Conservation (phyloP, 2,113 vertebrate species). For the Mola mola region DNA sequence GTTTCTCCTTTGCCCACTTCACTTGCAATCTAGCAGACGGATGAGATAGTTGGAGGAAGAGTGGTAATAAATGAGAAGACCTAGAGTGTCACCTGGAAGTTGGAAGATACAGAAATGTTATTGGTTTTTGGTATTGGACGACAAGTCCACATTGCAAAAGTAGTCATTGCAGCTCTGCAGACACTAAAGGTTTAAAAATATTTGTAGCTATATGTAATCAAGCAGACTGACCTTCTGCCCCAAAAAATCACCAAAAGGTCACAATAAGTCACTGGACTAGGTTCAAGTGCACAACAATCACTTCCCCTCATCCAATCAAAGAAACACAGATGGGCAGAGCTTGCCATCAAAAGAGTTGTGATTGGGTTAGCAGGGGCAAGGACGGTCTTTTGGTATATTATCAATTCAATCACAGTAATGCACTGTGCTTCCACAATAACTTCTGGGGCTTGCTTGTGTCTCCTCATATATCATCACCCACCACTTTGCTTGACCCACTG, state of each 20-base stretch:
- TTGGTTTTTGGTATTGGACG: too few relatives aligned
- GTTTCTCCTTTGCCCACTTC: too few relatives aligned
- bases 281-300: conserved; percentile 71
- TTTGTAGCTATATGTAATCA: too few relatives aligned
- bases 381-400: conserved; percentile 69
- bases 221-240: too few relatives aligned
- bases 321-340: conserved; percentile 55
- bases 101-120: too few relatives aligned
- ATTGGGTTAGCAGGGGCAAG: conserved; percentile 72
- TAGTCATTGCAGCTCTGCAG: too few relatives aligned
- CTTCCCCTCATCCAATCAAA: conserved; percentile 63
- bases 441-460: conserved; percentile 52
- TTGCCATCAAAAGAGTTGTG: conserved; percentile 62
- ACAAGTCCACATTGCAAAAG: too few relatives aligned
- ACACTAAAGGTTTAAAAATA: too few relatives aligned
- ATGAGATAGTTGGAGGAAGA: too few relatives aligned
- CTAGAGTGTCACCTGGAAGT: too few relatives aligned
- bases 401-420: conserved; percentile 75
- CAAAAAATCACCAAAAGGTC: conserved; percentile 49
- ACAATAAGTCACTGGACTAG: conserved; percentile 70
- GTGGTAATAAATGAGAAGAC: too few relatives aligned
- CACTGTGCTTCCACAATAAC: conserved; percentile 63
- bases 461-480: conserved; percentile 57
- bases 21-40: too few relatives aligned
- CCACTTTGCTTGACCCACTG: conserved; percentile 32